These are phyloP conservation scores for Cygnus olor DNA, from an alignment of 2,797 vertebrate species.

Conservation along the genomic window DNA sequence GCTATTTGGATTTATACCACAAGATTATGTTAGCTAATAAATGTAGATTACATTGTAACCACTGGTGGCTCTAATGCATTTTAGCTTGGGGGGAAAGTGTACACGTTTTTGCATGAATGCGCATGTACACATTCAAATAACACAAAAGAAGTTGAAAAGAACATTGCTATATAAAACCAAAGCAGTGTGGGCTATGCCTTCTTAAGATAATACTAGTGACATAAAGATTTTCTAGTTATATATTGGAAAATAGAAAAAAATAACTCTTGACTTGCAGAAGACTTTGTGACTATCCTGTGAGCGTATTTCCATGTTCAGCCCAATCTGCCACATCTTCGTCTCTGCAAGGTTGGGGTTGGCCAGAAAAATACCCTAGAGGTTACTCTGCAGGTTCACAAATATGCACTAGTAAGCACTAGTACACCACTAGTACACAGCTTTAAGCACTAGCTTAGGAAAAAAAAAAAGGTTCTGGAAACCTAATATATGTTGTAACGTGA, in stretches of 20 bases:
- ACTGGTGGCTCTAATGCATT: not conserved
- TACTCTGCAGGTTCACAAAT: not conserved
- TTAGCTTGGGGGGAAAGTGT: not conserved
- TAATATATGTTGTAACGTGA: not conserved
- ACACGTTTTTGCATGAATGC: not conserved
- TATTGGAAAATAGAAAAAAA: not conserved
- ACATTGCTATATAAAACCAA: not conserved
- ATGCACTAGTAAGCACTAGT: not conserved
- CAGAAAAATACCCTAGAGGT: not conserved
- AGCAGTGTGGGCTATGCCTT: not conserved
- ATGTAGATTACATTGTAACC: not conserved
- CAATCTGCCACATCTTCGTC: not conserved
- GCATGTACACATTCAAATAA: not conserved
- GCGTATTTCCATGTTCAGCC: not conserved
- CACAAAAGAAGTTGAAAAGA: not conserved
- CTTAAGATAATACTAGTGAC: not conserved
- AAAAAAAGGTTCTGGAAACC: not conserved
- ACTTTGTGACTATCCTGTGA: not conserved
- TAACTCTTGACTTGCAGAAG: not conserved
- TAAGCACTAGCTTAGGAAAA: too few species aligned
- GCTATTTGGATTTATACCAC: not conserved
- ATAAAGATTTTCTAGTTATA: not conserved
- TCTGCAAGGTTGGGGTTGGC: not conserved
- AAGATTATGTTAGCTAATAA: not conserved
- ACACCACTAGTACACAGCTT: not conserved